phyloP scores from a whole-genome alignment of 2,797 vertebrate genomes.

The Platalea minor region DNA sequence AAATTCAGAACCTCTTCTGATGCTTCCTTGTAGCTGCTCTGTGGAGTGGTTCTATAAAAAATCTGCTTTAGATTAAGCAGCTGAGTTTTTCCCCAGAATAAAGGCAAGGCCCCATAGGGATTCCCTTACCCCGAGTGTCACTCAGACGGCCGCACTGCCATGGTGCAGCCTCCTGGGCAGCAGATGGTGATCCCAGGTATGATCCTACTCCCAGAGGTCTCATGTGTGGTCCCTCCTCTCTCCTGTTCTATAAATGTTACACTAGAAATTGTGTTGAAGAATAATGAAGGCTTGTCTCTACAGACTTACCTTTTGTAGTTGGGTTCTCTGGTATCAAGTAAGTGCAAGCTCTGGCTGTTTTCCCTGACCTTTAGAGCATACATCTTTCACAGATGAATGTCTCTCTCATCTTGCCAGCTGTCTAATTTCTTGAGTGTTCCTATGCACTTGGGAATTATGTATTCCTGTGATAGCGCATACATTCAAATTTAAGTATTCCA shows the following conservation, averaged over 20 bases:
- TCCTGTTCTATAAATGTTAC: not conserved
- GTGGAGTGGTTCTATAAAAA: not conserved
- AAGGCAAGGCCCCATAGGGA: not conserved
- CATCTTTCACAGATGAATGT: constrained; percentile 3
- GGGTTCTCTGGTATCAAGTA: not conserved
- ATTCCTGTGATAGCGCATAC: constrained; percentile 51
- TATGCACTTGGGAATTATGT: constrained; percentile 46
- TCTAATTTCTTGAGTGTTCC: constrained; percentile 39
- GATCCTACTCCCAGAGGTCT: not conserved
- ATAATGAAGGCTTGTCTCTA: not conserved
- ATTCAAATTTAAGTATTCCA: constrained; percentile 58
- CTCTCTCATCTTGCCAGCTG: constrained; percentile 32
- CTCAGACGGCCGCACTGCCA: rapidly evolving
- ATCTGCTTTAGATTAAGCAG: not conserved
- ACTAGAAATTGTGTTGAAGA: not conserved
- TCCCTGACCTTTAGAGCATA: not conserved
- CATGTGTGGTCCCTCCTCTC: not conserved
- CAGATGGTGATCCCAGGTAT: not conserved
- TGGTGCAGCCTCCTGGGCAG: not conserved
- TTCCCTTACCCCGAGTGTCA: not conserved
- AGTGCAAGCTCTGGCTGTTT: not conserved
- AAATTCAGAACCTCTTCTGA: not conserved
- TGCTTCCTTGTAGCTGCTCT: not conserved
- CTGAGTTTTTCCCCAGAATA: not conserved
- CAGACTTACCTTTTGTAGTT: not conserved